These are phyloP conservation scores for Chrysolina americana DNA, from an alignment of 2,888 invertebrate species.

Conservation along the genomic window DNA sequence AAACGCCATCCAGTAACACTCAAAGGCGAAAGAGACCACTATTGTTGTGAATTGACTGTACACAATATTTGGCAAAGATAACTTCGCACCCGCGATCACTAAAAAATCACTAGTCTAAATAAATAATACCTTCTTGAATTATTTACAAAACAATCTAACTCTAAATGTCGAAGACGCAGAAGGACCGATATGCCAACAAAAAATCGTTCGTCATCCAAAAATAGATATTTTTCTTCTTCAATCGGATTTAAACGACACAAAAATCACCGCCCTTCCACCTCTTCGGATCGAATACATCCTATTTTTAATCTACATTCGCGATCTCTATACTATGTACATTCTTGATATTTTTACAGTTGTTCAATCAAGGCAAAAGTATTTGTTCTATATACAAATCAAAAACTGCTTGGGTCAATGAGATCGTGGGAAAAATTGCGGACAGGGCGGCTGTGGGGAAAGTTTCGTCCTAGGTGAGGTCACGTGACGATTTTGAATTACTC, in stretches of 20 bases:
- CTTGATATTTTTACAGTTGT: conserved; percentile 29
- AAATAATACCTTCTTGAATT: conserved; percentile 37
- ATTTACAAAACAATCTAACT: conserved; percentile 36
- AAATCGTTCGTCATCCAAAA: background rate
- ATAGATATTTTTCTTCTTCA: background rate
- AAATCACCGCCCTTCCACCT: background rate
- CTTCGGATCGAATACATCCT: conserved; percentile 26
- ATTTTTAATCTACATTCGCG: conserved; percentile 28
- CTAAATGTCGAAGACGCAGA: background rate
- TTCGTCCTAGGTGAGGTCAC: background rate
- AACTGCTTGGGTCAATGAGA: conserved; percentile 31
- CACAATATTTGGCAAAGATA: conserved; percentile 27
- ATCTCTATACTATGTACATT: conserved; percentile 36
- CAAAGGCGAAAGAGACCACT: conserved; percentile 29
- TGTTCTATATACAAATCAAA: conserved; percentile 34
- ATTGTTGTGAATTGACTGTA: conserved; percentile 27
- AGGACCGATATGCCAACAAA: background rate
- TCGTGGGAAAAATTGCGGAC: conserved; percentile 33
- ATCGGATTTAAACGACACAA: background rate
- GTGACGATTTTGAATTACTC: background rate
- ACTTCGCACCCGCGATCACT: conserved; percentile 29
- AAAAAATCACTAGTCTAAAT: conserved; percentile 35
- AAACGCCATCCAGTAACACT: conserved; percentile 12
- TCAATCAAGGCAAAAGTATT: conserved; percentile 23
- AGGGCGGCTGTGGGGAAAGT: background rate